These are phyloP conservation scores for Australoheros scitulus DNA, from an alignment of 2,113 vertebrate species.

Conservation along the genomic window DNA sequence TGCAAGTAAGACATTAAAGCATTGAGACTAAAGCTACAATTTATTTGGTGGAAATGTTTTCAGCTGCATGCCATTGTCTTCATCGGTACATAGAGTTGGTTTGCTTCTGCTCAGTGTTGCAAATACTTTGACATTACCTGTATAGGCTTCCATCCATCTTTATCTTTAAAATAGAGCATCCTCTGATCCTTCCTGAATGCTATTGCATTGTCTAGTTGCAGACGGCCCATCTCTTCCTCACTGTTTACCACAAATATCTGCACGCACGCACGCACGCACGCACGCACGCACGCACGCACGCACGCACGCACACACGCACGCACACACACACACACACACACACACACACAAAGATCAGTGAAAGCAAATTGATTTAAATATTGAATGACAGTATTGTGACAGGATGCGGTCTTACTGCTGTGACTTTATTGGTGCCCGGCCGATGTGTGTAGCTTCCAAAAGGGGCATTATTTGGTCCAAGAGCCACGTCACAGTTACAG, in stretches of 20 bases:
- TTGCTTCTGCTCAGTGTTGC: background rate
- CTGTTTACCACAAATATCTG: constrained; percentile 92
- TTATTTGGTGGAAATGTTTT: background rate
- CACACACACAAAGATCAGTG: fast-evolving
- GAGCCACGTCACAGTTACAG: constrained; percentile 85
- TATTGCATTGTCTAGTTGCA: constrained; percentile 85
- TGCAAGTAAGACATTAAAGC: background rate
- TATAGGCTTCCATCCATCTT: constrained; percentile 90
- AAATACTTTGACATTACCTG: constrained; percentile 79
- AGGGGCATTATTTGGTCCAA: constrained; percentile 79
- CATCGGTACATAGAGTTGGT: background rate
- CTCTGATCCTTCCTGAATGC: constrained; percentile 91
- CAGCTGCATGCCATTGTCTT: background rate
- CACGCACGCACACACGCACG: no score
- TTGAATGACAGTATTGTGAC: background rate
- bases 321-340: background rate
- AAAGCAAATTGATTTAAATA: background rate
- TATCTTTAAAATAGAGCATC: constrained; percentile 92
- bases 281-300: background rate
- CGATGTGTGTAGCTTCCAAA: constrained; percentile 82
- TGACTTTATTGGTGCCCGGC: constrained; percentile 81
- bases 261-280: background rate
- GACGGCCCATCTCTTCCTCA: constrained; percentile 85
- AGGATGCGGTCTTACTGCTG: constrained; percentile 79
- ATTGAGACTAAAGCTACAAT: background rate